phyloP scores from a whole-genome alignment of 1,140 invertebrate genomes.

The Panagrolaimus sp. region DNA sequence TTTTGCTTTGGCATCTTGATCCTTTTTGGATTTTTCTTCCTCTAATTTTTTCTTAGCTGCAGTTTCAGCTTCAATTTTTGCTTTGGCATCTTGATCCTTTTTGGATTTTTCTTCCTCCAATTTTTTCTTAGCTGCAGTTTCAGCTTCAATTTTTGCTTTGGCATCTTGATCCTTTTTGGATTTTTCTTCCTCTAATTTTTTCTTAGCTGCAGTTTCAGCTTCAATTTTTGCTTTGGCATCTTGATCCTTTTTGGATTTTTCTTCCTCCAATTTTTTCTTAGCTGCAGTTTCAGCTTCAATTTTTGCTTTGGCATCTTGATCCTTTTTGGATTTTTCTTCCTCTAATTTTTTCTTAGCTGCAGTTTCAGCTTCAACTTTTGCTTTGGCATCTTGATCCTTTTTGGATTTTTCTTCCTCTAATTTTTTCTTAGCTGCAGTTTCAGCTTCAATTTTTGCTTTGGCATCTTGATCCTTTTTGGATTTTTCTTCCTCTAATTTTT shows the following conservation, averaged over 20 bases:
- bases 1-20: neutral
- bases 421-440: constrained; percentile 4
- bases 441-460: too few species aligned
- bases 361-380: neutral
- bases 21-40: too few species aligned
- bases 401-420: neutral
- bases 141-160: neutral
- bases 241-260: neutral
- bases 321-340: neutral
- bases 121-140: neutral
- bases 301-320: neutral
- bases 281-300: neutral
- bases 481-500: neutral
- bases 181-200: neutral
- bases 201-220: neutral
- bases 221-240: neutral
- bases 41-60: too few species aligned
- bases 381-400: neutral
- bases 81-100: neutral
- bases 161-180: neutral
- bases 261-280: neutral
- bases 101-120: neutral
- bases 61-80: neutral
- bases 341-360: neutral
- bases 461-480: too few species aligned